Conservation (phyloP, 2,888 invertebrate species). For the Tortrix viridana region DNA sequence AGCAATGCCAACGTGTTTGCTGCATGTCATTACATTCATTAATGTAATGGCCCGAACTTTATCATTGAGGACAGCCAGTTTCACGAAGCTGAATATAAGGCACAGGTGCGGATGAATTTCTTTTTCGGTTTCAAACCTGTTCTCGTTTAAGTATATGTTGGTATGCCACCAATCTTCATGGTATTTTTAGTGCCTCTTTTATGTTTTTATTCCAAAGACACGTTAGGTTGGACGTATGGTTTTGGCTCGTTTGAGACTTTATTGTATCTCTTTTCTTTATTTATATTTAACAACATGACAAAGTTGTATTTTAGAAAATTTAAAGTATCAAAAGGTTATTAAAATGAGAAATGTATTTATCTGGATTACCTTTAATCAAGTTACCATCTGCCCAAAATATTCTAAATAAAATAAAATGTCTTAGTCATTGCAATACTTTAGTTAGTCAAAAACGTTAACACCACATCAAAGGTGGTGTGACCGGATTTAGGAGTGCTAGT, state of each 20-base stretch:
- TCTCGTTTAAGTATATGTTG: constrained; percentile 3
- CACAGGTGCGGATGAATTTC: constrained; percentile 43
- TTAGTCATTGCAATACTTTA: constrained; percentile 3
- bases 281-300: too few species aligned
- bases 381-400: too few species aligned
- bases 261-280: too few species aligned
- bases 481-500: constrained; percentile 53
- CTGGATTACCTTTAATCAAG: too few species aligned
- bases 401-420: too few species aligned
- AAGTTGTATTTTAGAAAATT: too few species aligned
- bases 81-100: constrained; percentile 52
- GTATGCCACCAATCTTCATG: constrained; percentile 15
- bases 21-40: constrained; percentile 40
- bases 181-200: not conserved
- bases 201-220: not conserved
- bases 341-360: too few species aligned
- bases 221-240: too few species aligned
- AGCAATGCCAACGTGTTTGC: constrained; percentile 63
- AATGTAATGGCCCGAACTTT: constrained; percentile 27
- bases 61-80: constrained; percentile 59
- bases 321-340: too few species aligned
- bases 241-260: too few species aligned
- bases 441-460: constrained; percentile 32
- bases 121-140: constrained; percentile 29
- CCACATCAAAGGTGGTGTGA: constrained; percentile 36